A percentile compares a stretch with the other conserved stretches of the same genome.
phyloP scores from a whole-genome alignment of 2,113 vertebrate species.

The Aleadryas rufinucha region DNA sequence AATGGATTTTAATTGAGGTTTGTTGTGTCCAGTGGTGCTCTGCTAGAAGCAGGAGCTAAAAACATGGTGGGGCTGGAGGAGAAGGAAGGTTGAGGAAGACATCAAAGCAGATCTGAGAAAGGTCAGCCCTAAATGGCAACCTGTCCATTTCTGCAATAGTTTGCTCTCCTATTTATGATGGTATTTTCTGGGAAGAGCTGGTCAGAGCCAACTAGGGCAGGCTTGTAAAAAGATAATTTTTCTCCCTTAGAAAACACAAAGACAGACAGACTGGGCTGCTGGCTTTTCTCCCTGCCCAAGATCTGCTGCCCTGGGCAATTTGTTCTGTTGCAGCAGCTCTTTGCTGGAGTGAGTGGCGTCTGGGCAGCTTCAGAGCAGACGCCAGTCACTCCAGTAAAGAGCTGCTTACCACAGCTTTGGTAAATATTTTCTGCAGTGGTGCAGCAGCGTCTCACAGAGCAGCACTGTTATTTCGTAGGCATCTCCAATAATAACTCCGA shows the following conservation, averaged over 20 bases:
- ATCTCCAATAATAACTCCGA: conserved; percentile 41
- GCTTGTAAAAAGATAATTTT: conserved; percentile 54
- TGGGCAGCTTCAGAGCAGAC: conserved; percentile 53
- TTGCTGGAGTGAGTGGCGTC: conserved; percentile 55
- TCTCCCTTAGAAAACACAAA: conserved; percentile 58
- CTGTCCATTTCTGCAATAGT: conserved; percentile 21
- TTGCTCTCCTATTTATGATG: conserved; percentile 55
- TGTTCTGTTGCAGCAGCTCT: conserved; percentile 60
- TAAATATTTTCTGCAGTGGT: conserved; percentile 50
- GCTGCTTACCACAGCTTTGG: conserved; percentile 50
- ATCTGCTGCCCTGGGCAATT: conserved; percentile 67
- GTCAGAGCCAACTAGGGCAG: conserved; percentile 57
- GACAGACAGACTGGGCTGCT: conserved; percentile 58
- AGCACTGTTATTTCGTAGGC: conserved; percentile 38
- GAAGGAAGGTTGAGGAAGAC: neutral
- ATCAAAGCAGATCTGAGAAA: conserved; percentile 36
- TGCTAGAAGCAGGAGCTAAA: neutral
- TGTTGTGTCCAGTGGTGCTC: neutral
- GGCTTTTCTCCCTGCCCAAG: conserved; percentile 50
- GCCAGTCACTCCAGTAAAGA: conserved; percentile 54
- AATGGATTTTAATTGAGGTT: neutral
- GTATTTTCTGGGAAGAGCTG: conserved; percentile 61
- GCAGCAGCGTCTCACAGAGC: conserved; percentile 45
- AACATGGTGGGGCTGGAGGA: neutral
- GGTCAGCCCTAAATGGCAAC: conserved; percentile 48